Base-by-base conservation (phyloP, 2,113 vertebrate species). In the Platycercus adscitus region DNA sequence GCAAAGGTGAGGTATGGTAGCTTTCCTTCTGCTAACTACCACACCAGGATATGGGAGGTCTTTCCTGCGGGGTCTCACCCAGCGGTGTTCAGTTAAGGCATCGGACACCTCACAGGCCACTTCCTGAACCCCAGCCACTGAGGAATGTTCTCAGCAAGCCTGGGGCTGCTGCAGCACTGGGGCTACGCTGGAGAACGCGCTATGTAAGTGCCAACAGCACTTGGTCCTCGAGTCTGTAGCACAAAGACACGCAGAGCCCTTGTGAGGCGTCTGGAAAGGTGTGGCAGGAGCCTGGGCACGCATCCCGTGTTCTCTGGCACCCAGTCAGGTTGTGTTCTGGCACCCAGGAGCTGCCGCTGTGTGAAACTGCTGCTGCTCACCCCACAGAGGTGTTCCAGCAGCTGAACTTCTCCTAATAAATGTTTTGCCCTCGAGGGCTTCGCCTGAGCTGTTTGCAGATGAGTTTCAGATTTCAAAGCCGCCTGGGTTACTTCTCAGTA, bases 381-480 rank as follows among this genome's bases (percentile, higher is more conserved):
- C 72, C 73, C 12, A 1, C 91, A 5, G 65, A 93, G 70, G 43
- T 18, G 15, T 73, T 95, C 91, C 96, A 87, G 86, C 94, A 86
- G 72, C 95, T 90, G 46, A 93, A 83, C 80, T 91, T 83, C 33
- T 88, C 92, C 88, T 70, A 83, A 81, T 41, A 80, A 94, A 93
- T n/a, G 60, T 29, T 91, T 75, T 50, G 39, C 80, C 95, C 95
- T 31, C 58, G 2, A 86, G 92, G 91, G 94, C 76, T 95, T 88
- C n/a, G 71, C 88, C 52, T 7, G 63, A 95, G 88, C 76, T 20
- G 31, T 70, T 80, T 80, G 82, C 68, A 44, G 73, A 26, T 19
- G 33, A 69, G 96, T 83, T 78, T 95, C 96, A 95, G 65, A 95
- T 95, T 97, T 96, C 96, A 97, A 95, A 89, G 94, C 80, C 21